A percentile compares a stretch with the other conserved stretches of the same genome.
These are phyloP conservation scores for Penaeus japonicus DNA, from an alignment of 1,140 invertebrate species.

Conservation along the genomic window DNA sequence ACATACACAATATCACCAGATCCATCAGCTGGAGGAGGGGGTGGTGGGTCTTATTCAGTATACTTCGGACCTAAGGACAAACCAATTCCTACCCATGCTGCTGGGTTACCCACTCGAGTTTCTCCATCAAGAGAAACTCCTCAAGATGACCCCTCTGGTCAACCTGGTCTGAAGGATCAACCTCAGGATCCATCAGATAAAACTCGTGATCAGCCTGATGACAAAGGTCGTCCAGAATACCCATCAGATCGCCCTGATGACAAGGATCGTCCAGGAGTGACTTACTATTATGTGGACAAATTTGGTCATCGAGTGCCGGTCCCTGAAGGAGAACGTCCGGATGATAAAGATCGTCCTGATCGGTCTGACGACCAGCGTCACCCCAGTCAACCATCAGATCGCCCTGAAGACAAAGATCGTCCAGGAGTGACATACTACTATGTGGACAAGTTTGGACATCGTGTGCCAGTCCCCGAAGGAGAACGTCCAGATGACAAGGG, in stretches of 20 bases:
- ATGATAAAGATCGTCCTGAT: neutral
- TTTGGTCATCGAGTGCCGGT: no score
- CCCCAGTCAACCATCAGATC: neutral
- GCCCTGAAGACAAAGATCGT: neutral
- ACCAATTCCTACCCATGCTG: neutral
- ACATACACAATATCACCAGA: neutral
- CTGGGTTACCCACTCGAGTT: neutral
- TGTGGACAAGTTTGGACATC: no score
- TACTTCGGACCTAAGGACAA: constrained; percentile 43
- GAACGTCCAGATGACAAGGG: neutral
- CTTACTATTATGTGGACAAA: no score
- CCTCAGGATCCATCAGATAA: neutral
- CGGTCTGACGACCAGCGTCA: neutral
- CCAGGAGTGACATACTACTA: neutral
- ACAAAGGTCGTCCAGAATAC: neutral
- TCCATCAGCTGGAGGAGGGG: constrained; percentile 36
- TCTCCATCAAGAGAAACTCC: neutral
- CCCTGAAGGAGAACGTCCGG: constrained; percentile 8
- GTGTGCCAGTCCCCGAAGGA: neutral
- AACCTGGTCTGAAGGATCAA: neutral
- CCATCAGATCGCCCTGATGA: neutral
- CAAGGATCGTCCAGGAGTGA: neutral
- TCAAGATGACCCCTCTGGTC: neutral
- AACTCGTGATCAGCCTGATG: neutral
- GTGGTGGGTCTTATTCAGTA: constrained; percentile 41